phyloP scores from a whole-genome alignment of 1,140 invertebrate genomes.

The Acromyrmex heyeri region DNA sequence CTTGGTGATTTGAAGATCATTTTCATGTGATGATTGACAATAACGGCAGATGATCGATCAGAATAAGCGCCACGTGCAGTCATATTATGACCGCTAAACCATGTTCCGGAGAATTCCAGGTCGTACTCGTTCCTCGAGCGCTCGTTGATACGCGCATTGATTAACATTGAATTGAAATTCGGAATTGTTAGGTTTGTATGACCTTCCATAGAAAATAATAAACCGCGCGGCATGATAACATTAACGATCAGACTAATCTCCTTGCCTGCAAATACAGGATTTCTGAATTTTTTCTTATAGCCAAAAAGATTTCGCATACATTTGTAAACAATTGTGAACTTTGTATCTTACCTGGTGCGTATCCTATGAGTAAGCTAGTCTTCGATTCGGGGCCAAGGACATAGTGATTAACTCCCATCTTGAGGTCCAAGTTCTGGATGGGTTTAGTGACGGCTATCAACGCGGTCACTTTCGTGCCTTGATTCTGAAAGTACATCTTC shows the following conservation, averaged over 20 bases:
- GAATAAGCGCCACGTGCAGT: constrained; percentile 90
- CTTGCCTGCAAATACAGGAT: constrained; percentile 86
- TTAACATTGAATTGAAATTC: constrained; percentile 88
- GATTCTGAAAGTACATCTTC: constrained; percentile 84
- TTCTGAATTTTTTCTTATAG: not conserved
- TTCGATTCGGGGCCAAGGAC: constrained; percentile 80
- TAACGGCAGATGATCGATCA: constrained; percentile 89
- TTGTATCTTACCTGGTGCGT: constrained; percentile 83
- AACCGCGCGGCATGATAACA: constrained; percentile 86
- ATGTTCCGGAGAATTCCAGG: constrained; percentile 90
- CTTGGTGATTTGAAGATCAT: constrained; percentile 90
- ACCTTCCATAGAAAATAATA: constrained; percentile 87
- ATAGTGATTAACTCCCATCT: constrained; percentile 83
- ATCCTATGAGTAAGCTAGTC: constrained; percentile 83
- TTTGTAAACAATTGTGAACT: not conserved
- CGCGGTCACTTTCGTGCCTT: constrained; percentile 84
- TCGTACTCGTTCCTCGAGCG: constrained; percentile 87
- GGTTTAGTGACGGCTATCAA: constrained; percentile 85
- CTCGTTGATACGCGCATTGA: constrained; percentile 87
- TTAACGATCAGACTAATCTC: constrained; percentile 88
- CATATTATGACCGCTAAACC: constrained; percentile 93
- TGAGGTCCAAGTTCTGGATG: constrained; percentile 86
- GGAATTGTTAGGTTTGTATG: constrained; percentile 89
- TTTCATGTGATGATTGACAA: constrained; percentile 90
- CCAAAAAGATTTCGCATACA: not conserved